phyloP scores from a whole-genome alignment of 2,797 vertebrate genomes.

The Ctenochaetus hawaiiensis region DNA sequence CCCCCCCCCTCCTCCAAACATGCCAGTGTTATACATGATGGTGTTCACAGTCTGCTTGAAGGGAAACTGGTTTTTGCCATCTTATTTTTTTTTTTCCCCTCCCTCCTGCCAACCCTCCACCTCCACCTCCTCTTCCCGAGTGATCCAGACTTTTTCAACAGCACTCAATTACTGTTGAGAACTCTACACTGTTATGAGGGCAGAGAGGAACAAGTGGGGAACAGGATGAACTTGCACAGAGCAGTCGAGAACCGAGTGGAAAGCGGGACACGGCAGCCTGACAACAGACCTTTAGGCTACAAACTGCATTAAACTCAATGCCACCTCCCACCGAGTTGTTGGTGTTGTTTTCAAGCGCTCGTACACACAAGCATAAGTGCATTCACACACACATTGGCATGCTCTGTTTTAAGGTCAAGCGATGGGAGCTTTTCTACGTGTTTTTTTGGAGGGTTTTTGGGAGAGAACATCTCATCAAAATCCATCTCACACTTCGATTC shows the following conservation, averaged over 20 bases:
- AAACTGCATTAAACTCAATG: slow-evolving; percentile 68
- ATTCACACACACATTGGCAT: background rate
- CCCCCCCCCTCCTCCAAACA: slow-evolving; percentile 9
- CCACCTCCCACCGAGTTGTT: slow-evolving; percentile 40
- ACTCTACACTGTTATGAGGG: slow-evolving; percentile 44
- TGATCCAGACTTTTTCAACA: slow-evolving; percentile 52
- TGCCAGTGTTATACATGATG: slow-evolving; percentile 19
- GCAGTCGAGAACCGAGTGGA: slow-evolving; percentile 51
- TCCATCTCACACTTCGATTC: slow-evolving; percentile 15
- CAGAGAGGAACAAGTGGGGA: slow-evolving; percentile 51
- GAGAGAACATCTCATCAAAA: slow-evolving; percentile 19
- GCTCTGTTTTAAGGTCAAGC: slow-evolving; percentile 58
- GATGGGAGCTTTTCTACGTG: background rate
- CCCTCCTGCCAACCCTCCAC: background rate
- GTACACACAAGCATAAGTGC: background rate
- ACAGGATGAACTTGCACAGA: slow-evolving; percentile 62
- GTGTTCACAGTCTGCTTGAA: slow-evolving; percentile 21
- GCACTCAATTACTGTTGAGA: slow-evolving; percentile 61
- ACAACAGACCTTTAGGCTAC: slow-evolving; percentile 65
- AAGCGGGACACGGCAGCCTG: slow-evolving; percentile 51
- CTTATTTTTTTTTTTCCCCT: slow-evolving; percentile 17
- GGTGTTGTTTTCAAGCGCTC: slow-evolving; percentile 27
- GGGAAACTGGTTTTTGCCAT: slow-evolving; percentile 48
- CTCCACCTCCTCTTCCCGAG: slow-evolving; percentile 32
- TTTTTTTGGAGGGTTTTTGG: slow-evolving; percentile 23